Base-by-base conservation (phyloP, 2,113 vertebrate genomes). In the Cynoglossus semilaevis region DNA sequence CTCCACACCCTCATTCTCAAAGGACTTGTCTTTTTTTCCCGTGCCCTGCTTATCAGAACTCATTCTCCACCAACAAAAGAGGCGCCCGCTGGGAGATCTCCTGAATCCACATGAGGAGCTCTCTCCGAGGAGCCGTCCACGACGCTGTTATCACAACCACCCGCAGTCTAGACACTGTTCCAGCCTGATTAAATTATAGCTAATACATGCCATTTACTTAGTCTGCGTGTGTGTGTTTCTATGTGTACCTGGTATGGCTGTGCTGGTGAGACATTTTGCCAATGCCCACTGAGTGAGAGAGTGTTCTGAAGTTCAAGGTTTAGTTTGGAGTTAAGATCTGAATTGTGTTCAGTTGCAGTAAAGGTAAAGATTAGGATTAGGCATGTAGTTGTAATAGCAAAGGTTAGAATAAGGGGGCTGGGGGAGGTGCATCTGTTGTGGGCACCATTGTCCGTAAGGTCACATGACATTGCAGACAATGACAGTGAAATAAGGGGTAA, bases 161-260 rank as follows among this genome's bases (percentile, higher is more conserved):
- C 68, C 44, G 48, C 49, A 46, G 68, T 63, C 67, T 63, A 76
- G 72, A 69, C 73, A n/a, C 72, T 62, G 70, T 63, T 74, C 61
- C 55, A 45, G 70, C 15, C 66, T 77, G 76, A 89, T 85, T 85
- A 74, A 80, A 86, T 86, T 87, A 82, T 53, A 79, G 76, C 69
- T 64, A 81, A 82, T 72, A 76, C 71, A 55, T 38, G 48, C 49
- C 18, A 62, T 72, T 70, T 37, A 13, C 52, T 51, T 17, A 15
- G 41, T 13, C 41, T 42, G 41, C 4, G 41, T 42, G 41, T 42
- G 41, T 15, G 41, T 42, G 41, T 8, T 9, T 37, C 19, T n/a
- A 22, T 48, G 47, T 49, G 47, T 49, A 45, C 54, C 58, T 60
- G 37, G 51, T 41, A 10, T 37, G 44, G 48, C 17, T 17, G 44